These are phyloP conservation scores for Luperina nickerlii DNA, from an alignment of 2,888 invertebrate genomes.

Conservation along the genomic window DNA sequence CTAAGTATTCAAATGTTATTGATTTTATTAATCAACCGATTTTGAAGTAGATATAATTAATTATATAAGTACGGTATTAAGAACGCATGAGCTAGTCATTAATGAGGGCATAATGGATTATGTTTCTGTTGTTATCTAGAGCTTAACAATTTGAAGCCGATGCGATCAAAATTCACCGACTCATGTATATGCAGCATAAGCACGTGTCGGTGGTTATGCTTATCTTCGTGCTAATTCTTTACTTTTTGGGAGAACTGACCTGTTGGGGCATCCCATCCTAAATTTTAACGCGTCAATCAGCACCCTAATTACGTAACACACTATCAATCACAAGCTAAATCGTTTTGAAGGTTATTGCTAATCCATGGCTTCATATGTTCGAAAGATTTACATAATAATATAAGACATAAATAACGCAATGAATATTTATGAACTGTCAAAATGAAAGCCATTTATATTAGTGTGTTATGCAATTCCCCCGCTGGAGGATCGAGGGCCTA, in stretches of 20 bases:
- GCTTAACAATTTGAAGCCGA: constrained; percentile 17
- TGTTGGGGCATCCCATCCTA: not conserved
- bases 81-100: constrained; percentile 3
- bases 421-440: too few species aligned
- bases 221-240: constrained; percentile 12
- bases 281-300: not conserved
- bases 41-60: constrained; percentile 40
- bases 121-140: constrained; percentile 22
- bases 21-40: constrained; percentile 14
- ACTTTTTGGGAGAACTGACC: not conserved
- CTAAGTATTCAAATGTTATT: not conserved
- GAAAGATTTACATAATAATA: too few species aligned
- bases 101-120: constrained; percentile 21
- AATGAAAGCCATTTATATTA: too few species aligned
- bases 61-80: not conserved
- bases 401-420: too few species aligned
- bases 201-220: not conserved
- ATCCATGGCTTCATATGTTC: too few species aligned
- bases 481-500: not conserved
- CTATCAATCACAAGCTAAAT: too few species aligned
- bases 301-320: too few species aligned
- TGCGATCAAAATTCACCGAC: constrained; percentile 15
- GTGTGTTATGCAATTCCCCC: too few species aligned
- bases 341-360: too few species aligned
- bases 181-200: constrained; percentile 1